These are phyloP conservation scores for Hydra vulgaris DNA, from an alignment of 30 jellyfish, hydroid and myxozoan genomes.

Conservation along the genomic window DNA sequence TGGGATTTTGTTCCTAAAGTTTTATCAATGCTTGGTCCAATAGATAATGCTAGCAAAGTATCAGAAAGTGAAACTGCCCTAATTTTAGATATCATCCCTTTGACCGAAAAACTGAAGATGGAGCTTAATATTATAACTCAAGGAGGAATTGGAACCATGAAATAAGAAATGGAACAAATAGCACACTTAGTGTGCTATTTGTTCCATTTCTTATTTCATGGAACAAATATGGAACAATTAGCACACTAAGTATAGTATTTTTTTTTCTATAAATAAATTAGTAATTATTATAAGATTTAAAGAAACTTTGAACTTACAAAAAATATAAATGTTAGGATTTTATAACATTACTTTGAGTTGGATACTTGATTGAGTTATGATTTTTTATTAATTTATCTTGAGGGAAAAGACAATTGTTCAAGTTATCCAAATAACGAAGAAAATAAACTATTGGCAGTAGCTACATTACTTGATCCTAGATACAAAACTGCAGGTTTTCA, in stretches of 20 bases:
- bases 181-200: too few species aligned
- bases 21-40: neutral
- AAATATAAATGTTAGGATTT: too few species aligned
- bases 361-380: neutral
- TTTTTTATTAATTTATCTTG: neutral
- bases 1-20: neutral
- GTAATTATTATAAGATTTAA: too few species aligned
- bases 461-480: neutral
- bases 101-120: neutral
- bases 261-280: too few species aligned
- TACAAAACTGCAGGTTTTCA: neutral
- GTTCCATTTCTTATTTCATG: neutral
- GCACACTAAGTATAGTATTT: neutral
- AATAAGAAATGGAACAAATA: neutral
- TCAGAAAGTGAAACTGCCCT: neutral
- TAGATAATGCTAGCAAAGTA: neutral
- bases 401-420: neutral
- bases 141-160: neutral
- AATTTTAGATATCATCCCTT: neutral
- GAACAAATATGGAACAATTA: too few species aligned
- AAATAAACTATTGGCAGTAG: neutral
- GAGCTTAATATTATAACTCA: neutral
- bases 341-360: neutral
- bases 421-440: neutral
- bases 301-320: neutral